phyloP scores from a whole-genome alignment of 2,888 invertebrate species.

The Mylabris sibirica region DNA sequence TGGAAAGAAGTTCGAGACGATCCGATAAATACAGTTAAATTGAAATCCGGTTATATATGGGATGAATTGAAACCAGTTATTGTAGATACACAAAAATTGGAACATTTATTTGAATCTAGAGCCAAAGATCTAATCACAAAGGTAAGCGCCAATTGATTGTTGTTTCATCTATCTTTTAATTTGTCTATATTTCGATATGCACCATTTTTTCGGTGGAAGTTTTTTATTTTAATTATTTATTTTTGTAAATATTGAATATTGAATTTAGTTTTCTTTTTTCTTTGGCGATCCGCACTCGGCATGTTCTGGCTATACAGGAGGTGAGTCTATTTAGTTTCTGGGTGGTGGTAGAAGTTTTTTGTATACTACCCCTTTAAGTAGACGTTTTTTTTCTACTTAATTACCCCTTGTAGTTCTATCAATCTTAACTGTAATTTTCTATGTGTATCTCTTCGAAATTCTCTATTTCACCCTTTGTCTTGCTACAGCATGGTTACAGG shows the following conservation, averaged over 20 bases:
- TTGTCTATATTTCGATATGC: not conserved
- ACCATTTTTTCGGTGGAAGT: slow-evolving; percentile 4
- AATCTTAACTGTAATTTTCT: not conserved
- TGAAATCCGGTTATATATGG: slow-evolving; percentile 81
- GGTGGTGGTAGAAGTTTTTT: slow-evolving; percentile 43
- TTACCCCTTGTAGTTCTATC: slow-evolving; percentile 15
- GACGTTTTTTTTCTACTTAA: slow-evolving; percentile 17
- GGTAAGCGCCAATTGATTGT: slow-evolving; percentile 65
- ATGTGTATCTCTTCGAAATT: not conserved
- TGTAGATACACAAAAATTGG: slow-evolving; percentile 91
- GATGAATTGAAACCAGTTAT: slow-evolving; percentile 84
- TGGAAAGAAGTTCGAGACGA: slow-evolving; percentile 95
- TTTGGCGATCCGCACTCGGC: slow-evolving; percentile 58
- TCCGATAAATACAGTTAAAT: slow-evolving; percentile 68
- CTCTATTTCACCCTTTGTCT: not conserved
- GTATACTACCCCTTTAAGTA: slow-evolving; percentile 39
- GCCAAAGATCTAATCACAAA: slow-evolving; percentile 95
- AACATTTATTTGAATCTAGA: slow-evolving; percentile 96
- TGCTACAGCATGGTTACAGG: not conserved
- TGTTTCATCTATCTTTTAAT: too few species aligned
- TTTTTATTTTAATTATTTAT: slow-evolving; percentile 31
- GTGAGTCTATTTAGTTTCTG: slow-evolving; percentile 56
- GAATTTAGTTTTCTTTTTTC: slow-evolving; percentile 51
- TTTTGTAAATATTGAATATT: slow-evolving; percentile 40
- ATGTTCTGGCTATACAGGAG: slow-evolving; percentile 59